Percentiles rank a stretch among this genome's conserved stretches.
Conservation (phyloP, 2,113 vertebrate species). For the Acrocephalus arundinaceus region DNA sequence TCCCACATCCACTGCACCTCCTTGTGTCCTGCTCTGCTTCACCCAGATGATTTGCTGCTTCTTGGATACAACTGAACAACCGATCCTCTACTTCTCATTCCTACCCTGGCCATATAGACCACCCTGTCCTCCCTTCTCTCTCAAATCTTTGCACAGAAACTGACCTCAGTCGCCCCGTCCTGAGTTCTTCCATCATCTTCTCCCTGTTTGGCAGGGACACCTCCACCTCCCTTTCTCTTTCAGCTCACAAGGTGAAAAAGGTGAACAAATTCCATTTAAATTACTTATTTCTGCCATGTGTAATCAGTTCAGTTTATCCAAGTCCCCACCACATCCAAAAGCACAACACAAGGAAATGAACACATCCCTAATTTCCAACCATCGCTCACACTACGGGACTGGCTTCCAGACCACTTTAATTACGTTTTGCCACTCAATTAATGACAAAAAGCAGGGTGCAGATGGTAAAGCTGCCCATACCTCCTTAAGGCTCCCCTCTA, state of each 20-base stretch:
- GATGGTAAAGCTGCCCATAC: constrained; percentile 64
- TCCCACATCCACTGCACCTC: neutral
- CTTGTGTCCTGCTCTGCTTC: neutral
- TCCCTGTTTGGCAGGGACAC: neutral
- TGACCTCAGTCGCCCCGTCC: neutral
- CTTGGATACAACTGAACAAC: neutral
- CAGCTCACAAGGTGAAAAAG: neutral
- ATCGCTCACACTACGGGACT: neutral
- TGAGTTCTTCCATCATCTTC: neutral
- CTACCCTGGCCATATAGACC: neutral
- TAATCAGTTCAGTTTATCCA: neutral
- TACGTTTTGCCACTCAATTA: neutral
- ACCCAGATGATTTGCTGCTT: neutral
- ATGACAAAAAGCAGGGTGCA: neutral
- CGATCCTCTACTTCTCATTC: neutral
- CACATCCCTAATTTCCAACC: neutral
- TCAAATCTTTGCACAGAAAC: neutral
- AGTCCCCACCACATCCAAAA: neutral
- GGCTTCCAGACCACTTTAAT: neutral
- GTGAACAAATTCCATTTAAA: neutral
- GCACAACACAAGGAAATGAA: neutral
- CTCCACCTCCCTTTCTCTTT: neutral
- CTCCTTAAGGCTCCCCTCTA: constrained; percentile 69
- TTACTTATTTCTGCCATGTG: neutral
- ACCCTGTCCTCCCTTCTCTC: neutral